Base-by-base conservation (phyloP, 2,113 vertebrate species). In the Archocentrus centrarchus region DNA sequence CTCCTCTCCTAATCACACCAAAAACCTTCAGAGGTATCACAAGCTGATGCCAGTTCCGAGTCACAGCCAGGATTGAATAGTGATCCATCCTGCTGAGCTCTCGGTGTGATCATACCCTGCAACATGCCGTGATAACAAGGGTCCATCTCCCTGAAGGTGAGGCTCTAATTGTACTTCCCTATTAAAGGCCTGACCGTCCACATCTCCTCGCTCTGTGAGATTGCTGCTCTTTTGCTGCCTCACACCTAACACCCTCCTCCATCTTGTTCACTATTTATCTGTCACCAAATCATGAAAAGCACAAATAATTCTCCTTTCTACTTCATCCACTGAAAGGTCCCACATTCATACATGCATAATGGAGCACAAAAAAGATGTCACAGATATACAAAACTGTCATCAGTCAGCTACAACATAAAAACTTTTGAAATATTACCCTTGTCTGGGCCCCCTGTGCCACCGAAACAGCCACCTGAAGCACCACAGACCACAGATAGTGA, bases 81-180 rank as follows among this genome's bases (percentile, higher is more conserved):
- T 75, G 86, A 88, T 91, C 84, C 84, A 77, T 86, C 90, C 86
- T 1, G 13, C 79, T 80, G 85, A 85, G 82, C 18, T 83, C n/a
- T 32, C 2, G 20, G 78, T 83, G 87, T 66, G 88, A 93, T 93
- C 85, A 83, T 82, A 86, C 84, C 86, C 87, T 62, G 79, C 30
- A 70, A 91, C 91, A 86, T 75, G 81, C 82, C 17, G 14, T 18
- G 77, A 85, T 89, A 90, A 93, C 90, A 84, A 68, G 85, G 62
- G 77, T 82, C 87, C 89, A 47, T 87, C 84, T 84, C 89, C 79
- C 88, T 86, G 84, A 88, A 88, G 88, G 86, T 87, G 89, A 90
- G 73, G 44, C 78, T 86, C 83, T 93, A 93, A 93, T 93, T 92
- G 90, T 85, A 55, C 37, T 68, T 79, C 53, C 14, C 75, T 62